Conservation (phyloP, 1,140 invertebrate genomes). For the Conopomorpha cramerella region DNA sequence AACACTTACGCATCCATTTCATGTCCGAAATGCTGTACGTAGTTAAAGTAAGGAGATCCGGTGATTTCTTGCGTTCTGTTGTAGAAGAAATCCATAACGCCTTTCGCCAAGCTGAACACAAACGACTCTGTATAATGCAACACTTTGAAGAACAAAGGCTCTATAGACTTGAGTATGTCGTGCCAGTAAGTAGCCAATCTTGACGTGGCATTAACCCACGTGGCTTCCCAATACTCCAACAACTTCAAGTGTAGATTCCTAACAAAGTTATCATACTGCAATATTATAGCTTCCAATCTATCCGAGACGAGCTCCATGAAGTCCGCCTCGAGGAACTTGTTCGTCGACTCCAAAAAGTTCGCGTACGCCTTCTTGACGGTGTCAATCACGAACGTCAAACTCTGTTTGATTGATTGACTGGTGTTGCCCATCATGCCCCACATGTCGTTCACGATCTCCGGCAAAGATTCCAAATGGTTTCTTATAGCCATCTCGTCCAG, state of each 20-base stretch:
- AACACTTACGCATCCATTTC: slow-evolving; percentile 72
- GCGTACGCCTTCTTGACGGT: slow-evolving; percentile 72
- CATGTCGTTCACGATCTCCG: slow-evolving; percentile 78
- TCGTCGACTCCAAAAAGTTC: slow-evolving; percentile 69
- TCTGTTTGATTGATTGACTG: slow-evolving; percentile 74
- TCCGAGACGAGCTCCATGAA: slow-evolving; percentile 69
- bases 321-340: slow-evolving; percentile 72
- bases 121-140: slow-evolving; percentile 76
- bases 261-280: slow-evolving; percentile 78
- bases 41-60: slow-evolving; percentile 78
- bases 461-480: slow-evolving; percentile 75
- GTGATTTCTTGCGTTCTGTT: slow-evolving; percentile 76
- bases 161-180: slow-evolving; percentile 69
- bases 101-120: slow-evolving; percentile 72
- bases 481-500: slow-evolving; percentile 79
- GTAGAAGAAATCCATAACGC: slow-evolving; percentile 79
- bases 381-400: slow-evolving; percentile 75
- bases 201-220: slow-evolving; percentile 68
- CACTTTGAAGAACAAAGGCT: slow-evolving; percentile 76
- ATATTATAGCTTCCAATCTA: slow-evolving; percentile 68
- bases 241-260: slow-evolving; percentile 78
- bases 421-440: slow-evolving; percentile 84
- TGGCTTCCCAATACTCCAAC: slow-evolving; percentile 73
- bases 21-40: slow-evolving; percentile 77
- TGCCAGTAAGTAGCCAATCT: slow-evolving; percentile 72